Conservation (phyloP, 2,113 vertebrate genomes). For the Catharus bicknelli region DNA sequence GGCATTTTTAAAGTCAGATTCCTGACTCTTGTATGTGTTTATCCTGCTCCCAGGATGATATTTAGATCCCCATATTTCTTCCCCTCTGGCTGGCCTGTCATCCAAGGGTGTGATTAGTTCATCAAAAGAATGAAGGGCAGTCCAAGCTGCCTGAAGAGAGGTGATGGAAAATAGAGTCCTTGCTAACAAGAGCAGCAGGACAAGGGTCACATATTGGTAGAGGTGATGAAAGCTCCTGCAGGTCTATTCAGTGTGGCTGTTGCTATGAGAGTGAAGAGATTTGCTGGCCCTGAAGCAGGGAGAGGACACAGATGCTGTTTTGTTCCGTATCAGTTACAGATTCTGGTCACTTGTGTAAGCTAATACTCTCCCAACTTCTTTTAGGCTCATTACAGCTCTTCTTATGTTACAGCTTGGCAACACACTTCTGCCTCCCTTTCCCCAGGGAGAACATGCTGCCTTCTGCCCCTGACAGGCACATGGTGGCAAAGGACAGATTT, state of each 20-base stretch:
- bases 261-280: slow-evolving; percentile 15
- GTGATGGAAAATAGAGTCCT: slow-evolving; percentile 35
- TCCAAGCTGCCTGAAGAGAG: background rate
- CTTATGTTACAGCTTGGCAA: slow-evolving; percentile 27
- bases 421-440: background rate
- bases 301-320: slow-evolving; percentile 23
- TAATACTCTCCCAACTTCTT: slow-evolving; percentile 12
- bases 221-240: slow-evolving; percentile 35
- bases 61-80: background rate
- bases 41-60: background rate
- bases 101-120: background rate
- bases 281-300: background rate
- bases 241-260: background rate
- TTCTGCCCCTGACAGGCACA: background rate
- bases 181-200: background rate
- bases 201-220: slow-evolving; percentile 14
- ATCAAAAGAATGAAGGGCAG: background rate
- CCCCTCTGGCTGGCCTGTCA: background rate
- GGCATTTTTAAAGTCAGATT: background rate
- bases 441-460: background rate
- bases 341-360: slow-evolving; percentile 30
- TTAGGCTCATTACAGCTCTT: slow-evolving; percentile 25
- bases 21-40: background rate
- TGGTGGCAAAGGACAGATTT: background rate
- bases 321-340: slow-evolving; percentile 30